Percentiles rank a stretch among this genome's conserved stretches.
Conservation (phyloP, 2,113 vertebrate genomes). For the Oncorhynchus nerka region DNA sequence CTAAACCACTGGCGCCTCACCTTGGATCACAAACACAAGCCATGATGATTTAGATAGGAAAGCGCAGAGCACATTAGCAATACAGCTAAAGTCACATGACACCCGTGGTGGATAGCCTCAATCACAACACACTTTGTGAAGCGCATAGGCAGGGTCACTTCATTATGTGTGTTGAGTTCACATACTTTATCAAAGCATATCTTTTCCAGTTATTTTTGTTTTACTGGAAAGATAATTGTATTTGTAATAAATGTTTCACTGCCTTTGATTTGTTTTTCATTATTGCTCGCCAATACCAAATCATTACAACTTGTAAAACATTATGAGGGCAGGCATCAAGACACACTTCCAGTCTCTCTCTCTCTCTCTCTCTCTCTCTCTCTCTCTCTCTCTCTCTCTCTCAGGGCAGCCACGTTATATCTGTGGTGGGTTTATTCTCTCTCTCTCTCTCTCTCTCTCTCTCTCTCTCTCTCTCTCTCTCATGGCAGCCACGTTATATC, state of each 20-base stretch:
- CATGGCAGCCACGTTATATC: no score
- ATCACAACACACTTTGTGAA: no score
- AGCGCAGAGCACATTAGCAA: no score
- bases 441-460: no score
- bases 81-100: no score
- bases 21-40: background rate
- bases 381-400: no score
- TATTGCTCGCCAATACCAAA: constrained; percentile 23
- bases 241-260: constrained; percentile 26
- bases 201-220: constrained; percentile 23
- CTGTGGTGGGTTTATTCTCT: no score
- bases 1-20: constrained; percentile 21
- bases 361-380: background rate
- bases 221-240: constrained; percentile 2
- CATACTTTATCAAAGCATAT: background rate
- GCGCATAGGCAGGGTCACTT: background rate
- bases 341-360: background rate
- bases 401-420: no score
- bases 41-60: background rate
- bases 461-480: no score
- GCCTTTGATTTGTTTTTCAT: constrained; percentile 19
- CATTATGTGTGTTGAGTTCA: background rate
- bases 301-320: background rate
- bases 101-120: no score
- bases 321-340: background rate